Evolutionary conservation across 2,888 invertebrate species (phyloP).

Genomic region (Meteorus colon): DNA sequence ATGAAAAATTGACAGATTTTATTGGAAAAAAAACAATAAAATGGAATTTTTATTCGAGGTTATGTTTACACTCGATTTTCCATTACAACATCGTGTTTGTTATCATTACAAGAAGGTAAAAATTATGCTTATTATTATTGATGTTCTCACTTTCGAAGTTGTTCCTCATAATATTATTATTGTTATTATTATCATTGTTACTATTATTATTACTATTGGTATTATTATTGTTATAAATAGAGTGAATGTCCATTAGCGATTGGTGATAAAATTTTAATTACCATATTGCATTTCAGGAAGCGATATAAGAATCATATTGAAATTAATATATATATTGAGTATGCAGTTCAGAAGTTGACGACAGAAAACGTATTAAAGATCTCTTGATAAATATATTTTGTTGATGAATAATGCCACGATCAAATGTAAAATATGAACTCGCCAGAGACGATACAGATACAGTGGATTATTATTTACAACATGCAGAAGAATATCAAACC

Average conservation of each 20-base stretch:
- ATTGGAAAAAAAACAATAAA: neutral
- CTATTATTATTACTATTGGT: too few relatives aligned
- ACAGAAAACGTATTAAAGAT: constrained; percentile 32
- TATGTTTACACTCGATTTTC: constrained; percentile 33
- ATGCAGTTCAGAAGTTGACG: constrained; percentile 4
- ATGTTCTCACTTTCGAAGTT: neutral
- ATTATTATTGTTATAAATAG: neutral
- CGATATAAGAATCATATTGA: neutral
- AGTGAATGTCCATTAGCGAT: neutral
- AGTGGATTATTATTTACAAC: constrained; percentile 65
- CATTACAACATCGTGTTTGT: constrained; percentile 9
- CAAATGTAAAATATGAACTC: constrained; percentile 70
- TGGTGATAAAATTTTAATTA: neutral
- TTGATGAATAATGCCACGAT: constrained; percentile 66
- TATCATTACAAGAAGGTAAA: constrained; percentile 21
- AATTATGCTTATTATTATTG: neutral
- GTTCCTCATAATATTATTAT: too few relatives aligned
- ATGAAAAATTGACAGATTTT: neutral
- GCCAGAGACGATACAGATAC: constrained; percentile 66
- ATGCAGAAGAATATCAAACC: constrained; percentile 62
- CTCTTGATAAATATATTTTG: constrained; percentile 2
- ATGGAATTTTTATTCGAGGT: constrained; percentile 26
- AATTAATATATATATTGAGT: neutral
- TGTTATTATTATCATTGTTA: neutral
- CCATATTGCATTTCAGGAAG: constrained; percentile 17